Base-by-base conservation (phyloP, 2,113 vertebrate genomes). In the Pungitius pungitius region DNA sequence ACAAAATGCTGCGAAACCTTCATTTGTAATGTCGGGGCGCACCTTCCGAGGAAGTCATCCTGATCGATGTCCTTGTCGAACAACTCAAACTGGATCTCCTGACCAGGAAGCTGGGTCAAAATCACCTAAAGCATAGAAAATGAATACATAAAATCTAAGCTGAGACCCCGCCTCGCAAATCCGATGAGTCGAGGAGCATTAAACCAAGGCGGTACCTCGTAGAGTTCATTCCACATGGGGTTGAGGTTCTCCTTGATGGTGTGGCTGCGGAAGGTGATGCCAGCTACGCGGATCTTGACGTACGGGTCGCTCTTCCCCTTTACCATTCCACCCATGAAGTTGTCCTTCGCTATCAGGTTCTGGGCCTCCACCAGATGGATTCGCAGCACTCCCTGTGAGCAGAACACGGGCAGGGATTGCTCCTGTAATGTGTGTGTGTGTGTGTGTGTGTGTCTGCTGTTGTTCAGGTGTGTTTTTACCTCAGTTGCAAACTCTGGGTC, bases 231-330 rank as follows among this genome's bases (percentile, higher is more conserved):
- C 96, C 96, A 98, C 65, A 86, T 87, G 10, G 96, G 96, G 77
- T 95, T 96, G 64, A 98, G 94, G 78, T 97, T 95, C 79, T 97
- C 96, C 55, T 96, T 95, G 82, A 98, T 90, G 60, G 96, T 96
- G 47, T 85, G 94, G 88, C 94, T 98, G 52, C 95, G 95, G 81
- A 95, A 96, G 43, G 89, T 93, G 75, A 92, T 80, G 14, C 95
- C 95, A 40, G 94, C 95, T 13, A 95, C 90, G 17, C 94, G 93
- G 35, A 96, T 93, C 85, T 96, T 95, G 18, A 95, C 94, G 0
- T 98, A 98, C 13, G 96, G 96, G 79, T 98, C 96, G 4, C 96
- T 97, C 82, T 97, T 97, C 42, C 96, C 96, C 89, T 96, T 95
- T 69, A 97, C 92, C 85, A 97, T 84, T 13, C 96, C 96, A 6